A percentile compares a stretch with the other conserved stretches of the same genome.
Conservation (phyloP, 1,140 invertebrate species). For the Drosophila nasuta region DNA sequence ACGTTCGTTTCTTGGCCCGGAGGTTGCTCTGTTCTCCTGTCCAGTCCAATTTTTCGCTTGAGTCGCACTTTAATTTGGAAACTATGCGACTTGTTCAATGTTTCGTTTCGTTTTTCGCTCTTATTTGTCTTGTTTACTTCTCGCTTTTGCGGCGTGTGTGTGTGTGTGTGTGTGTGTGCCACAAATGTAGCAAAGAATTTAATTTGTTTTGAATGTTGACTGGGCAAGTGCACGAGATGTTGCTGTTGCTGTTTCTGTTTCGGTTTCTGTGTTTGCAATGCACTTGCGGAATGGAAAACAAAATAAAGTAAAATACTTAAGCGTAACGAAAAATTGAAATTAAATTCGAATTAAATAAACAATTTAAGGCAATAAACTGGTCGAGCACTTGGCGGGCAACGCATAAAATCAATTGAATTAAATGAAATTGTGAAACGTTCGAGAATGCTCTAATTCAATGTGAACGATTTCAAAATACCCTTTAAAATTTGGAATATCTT, state of each 20-base stretch:
- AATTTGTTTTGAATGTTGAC: slow-evolving; percentile 79
- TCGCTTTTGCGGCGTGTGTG: neutral
- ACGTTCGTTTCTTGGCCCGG: slow-evolving; percentile 43
- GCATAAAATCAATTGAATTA: slow-evolving; percentile 51
- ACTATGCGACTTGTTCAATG: slow-evolving; percentile 54
- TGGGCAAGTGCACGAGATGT: slow-evolving; percentile 26
- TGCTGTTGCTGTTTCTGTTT: slow-evolving; percentile 5
- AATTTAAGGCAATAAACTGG: slow-evolving; percentile 49
- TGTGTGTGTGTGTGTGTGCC: slow-evolving; percentile 52
- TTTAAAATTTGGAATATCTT: neutral
- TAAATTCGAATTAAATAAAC: slow-evolving; percentile 58
- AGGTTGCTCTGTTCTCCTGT: slow-evolving; percentile 20
- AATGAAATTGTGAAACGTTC: slow-evolving; percentile 20
- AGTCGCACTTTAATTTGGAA: slow-evolving; percentile 69
- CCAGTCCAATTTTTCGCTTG: slow-evolving; percentile 27
- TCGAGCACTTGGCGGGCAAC: slow-evolving; percentile 14
- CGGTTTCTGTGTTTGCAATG: slow-evolving; percentile 44
- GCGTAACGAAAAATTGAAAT: slow-evolving; percentile 48
- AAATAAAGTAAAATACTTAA: slow-evolving; percentile 37
- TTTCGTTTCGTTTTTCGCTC: slow-evolving; percentile 3
- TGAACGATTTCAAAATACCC: neutral
- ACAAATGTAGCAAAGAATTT: slow-evolving; percentile 69
- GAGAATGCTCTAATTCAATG: neutral
- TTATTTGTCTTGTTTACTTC: slow-evolving; percentile 42
- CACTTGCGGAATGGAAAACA: slow-evolving; percentile 31